Evolutionary conservation across 1,140 invertebrate genomes (phyloP).

Genomic region (Drosophila lacteicornis): DNA sequence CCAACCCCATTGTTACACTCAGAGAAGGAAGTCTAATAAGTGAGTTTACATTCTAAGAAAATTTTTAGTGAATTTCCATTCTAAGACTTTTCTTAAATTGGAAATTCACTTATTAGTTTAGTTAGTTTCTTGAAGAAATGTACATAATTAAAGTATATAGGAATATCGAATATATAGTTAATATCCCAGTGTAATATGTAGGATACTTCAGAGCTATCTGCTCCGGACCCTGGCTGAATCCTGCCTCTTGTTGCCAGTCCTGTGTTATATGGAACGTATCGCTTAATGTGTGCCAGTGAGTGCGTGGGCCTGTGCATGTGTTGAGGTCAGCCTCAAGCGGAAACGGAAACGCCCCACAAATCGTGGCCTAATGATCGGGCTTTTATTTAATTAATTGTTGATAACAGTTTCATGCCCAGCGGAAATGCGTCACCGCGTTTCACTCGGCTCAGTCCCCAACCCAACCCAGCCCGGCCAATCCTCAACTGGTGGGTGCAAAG

Average conservation of each 20-base stretch:
- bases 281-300: conserved; percentile 50
- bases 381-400: conserved; percentile 82
- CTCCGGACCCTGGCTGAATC: conserved; percentile 4
- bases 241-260: not conserved
- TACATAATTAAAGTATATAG: too few species aligned
- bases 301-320: conserved; percentile 18
- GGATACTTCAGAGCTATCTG: conserved; percentile 17
- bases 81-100: too few species aligned
- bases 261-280: conserved; percentile 49
- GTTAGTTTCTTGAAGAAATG: not conserved
- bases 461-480: not conserved
- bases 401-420: conserved; percentile 65
- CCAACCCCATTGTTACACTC: conserved; percentile 30
- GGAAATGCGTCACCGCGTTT: conserved; percentile 43
- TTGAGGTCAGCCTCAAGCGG: conserved; percentile 45
- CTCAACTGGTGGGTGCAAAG: conserved; percentile 4
- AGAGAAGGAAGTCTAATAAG: not conserved
- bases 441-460: not conserved
- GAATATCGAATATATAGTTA: too few species aligned
- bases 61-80: too few species aligned
- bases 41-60: not conserved
- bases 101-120: too few species aligned
- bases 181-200: not conserved
- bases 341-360: conserved; percentile 77
- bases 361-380: conserved; percentile 78